Percentiles rank a stretch among this genome's conserved stretches.
Conservation (phyloP, 2,888 invertebrate genomes). For the Caenorhabditis sp. region DNA sequence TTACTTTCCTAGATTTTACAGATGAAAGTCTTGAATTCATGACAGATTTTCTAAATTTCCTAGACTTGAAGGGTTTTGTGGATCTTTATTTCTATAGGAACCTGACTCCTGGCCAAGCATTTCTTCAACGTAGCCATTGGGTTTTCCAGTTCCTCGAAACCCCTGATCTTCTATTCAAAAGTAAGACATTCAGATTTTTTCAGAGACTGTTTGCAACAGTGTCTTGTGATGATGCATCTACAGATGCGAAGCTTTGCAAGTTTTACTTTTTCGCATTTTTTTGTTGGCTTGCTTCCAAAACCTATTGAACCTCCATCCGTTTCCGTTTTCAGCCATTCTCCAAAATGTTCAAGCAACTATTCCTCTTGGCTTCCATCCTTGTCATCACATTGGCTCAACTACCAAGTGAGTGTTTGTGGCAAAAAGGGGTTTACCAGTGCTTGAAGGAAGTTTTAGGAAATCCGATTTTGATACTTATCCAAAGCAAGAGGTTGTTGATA, state of each 20-base stretch:
- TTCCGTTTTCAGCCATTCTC: neutral
- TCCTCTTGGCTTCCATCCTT: too few relatives aligned
- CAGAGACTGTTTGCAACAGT: conserved; percentile 71
- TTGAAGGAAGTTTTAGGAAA: too few relatives aligned
- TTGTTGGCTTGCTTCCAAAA: too few relatives aligned
- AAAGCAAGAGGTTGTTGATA: neutral
- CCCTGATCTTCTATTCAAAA: too few relatives aligned
- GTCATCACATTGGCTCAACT: neutral
- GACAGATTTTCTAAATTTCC: conserved; percentile 97
- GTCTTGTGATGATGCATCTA: conserved; percentile 68
- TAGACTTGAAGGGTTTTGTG: conserved; percentile 87
- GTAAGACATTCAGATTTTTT: too few relatives aligned
- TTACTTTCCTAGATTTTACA: conserved; percentile 99
- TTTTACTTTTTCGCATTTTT: too few relatives aligned
- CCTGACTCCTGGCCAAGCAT: conserved; percentile 38
- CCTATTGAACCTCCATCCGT: too few relatives aligned
- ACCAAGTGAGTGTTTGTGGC: too few relatives aligned
- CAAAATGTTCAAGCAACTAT: neutral
- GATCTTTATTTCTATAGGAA: too few relatives aligned
- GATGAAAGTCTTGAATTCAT: conserved; percentile 89
- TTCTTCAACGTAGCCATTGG: conserved; percentile 71
- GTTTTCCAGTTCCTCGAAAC: conserved; percentile 71
- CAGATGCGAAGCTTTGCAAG: too few relatives aligned
- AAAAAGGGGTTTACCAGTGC: too few relatives aligned
- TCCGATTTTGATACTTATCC: too few relatives aligned